A percentile compares a stretch with the other conserved stretches of the same genome.
Conservation (phyloP, 2,113 vertebrate species). For the Lasiurus borealis region DNA sequence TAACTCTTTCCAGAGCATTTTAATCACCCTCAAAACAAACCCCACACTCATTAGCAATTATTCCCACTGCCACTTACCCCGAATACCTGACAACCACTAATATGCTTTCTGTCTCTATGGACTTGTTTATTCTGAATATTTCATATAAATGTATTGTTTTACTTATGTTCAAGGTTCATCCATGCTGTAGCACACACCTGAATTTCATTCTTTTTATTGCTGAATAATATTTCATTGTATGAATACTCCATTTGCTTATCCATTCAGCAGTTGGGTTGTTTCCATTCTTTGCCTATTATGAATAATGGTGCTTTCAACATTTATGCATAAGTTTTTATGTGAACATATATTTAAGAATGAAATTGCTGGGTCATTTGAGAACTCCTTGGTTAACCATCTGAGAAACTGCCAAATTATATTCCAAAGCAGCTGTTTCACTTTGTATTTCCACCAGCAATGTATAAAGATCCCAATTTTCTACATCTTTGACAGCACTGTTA, state of each 20-base stretch:
- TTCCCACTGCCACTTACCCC: neutral
- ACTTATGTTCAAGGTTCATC: neutral
- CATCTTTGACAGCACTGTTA: neutral
- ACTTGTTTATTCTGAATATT: neutral
- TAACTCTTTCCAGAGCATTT: neutral
- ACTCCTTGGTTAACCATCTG: neutral
- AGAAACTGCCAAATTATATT: neutral
- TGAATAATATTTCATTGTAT: neutral
- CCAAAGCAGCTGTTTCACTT: neutral
- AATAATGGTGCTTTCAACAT: neutral
- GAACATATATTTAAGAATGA: neutral
- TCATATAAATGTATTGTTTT: neutral
- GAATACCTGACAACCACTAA: rapidly evolving
- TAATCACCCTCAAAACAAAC: neutral
- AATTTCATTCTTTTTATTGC: neutral
- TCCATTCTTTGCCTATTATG: neutral
- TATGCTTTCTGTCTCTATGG: neutral
- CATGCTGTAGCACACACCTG: neutral
- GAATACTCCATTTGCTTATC: neutral
- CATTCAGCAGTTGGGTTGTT: neutral
- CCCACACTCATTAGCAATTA: neutral
- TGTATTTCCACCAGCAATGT: neutral
- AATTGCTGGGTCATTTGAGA: neutral
- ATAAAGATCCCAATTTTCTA: neutral
- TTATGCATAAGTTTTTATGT: neutral